Evolutionary conservation across 2,797 vertebrate species (phyloP), one percentile per base, ranked within the genome.

Genomic region (Novumbra hubbsi): DNA sequence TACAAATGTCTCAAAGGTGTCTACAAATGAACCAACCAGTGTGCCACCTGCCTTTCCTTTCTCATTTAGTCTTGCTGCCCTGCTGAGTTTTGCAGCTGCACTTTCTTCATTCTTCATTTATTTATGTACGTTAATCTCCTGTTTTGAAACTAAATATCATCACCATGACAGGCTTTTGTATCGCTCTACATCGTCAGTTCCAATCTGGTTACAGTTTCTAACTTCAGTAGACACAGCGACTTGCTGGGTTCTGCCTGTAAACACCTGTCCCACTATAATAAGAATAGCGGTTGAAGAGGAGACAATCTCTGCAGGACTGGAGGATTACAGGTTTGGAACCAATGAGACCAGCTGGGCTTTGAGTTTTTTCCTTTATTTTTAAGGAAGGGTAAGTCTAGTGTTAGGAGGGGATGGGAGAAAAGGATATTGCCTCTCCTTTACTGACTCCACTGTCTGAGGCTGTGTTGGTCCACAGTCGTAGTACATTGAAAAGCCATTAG

Each of bases 81-180:
- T 72, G 84, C 14, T 84, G 83, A 73, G 77, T 71, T 73, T 12
- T 55, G 78, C 3, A 68, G 57, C 66, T 89, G 90, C 78, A 89
- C 87, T 87, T 89, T 78, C 30, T 60, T 66, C 69, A 79, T 85
- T 80, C 91, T 87, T 87, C 84, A 89, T 92, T 91, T 92, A 89
- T 91, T 84, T 89, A 92, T 93, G 78, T 21, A 0, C 60, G 75
- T 76, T 76, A 77, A 83, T 83, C 86, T 85, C 87, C 88, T 76
- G 69, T 72, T 72, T 80, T 74, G 83, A 71, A 73, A 83, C 85
- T 65, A 77, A 88, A 85, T 80, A 83, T 81, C 66, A 60, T 76
- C 57, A 12, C 57, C 52, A 67, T 17, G 78, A 3, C 41, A 45
- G 41, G 21, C 80, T 82, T 74, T 71, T 14, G 70, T 81, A 76